Base-by-base conservation (phyloP, 2,113 vertebrate species). In the Fulica atra region DNA sequence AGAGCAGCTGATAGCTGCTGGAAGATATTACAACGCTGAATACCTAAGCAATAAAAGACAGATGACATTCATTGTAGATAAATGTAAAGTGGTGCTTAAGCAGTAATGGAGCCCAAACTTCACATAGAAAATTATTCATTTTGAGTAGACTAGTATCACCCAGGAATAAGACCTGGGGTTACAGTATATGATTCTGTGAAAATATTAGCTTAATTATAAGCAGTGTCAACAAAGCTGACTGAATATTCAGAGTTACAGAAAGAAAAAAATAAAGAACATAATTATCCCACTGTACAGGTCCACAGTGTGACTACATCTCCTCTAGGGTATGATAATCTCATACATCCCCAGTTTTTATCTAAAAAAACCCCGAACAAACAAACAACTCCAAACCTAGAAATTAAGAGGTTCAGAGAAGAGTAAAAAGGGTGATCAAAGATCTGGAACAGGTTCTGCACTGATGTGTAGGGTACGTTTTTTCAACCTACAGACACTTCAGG, bases 321-420 rank as follows among this genome's bases (percentile, higher is more conserved):
- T 61, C 26, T 16, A 50, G 9, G 28, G 7, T 40, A 66, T n/a
- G 60, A 56, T 48, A 42, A 13, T 33, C 13, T 86, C 16, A 70
- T 11, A 2, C 11, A 0, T 11, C 9, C 1, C 2, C 4, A 33
- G 6, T 9, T n/a, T 44, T 42, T 19, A 70, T 10, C 2, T 4
- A 82, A 82, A 20, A 16, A 31, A 40, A 44, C 23, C 46, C 19
- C 23, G 25, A 23, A 60, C 73, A 82, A 20, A 33, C 9, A 11
- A 31, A 13, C 16, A 38, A 25, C 44, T 46, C 44, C 44, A 31
- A 7, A 13, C 5, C 2, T 11, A 64, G 18, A 65, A 56, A 54
- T 31, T 28, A 6, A 83, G 36, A 42, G 20, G 46, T 81, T 87
- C 21, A 44, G n/a, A 44, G n/a, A 81, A 50, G 5, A 54, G 6